phyloP scores from a whole-genome alignment of 1,140 invertebrate species.

The Drosophila ambigua region DNA sequence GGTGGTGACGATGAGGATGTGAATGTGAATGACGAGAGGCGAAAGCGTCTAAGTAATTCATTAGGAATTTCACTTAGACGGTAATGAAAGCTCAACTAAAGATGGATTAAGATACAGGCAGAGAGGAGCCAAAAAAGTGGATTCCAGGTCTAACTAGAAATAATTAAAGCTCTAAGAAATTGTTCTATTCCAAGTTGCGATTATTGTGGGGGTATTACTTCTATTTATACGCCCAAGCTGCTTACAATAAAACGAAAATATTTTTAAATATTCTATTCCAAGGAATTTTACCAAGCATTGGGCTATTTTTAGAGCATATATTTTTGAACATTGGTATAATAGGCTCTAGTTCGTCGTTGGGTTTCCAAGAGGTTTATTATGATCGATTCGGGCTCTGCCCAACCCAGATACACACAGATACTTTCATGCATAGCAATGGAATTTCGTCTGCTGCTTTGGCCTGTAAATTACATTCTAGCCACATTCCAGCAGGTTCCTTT shows the following conservation, averaged over 20 bases:
- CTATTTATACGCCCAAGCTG: too few relatives aligned
- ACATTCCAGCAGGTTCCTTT: background rate
- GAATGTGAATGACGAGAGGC: slow-evolving; percentile 1
- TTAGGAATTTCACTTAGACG: slow-evolving; percentile 48
- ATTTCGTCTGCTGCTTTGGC: slow-evolving; percentile 1
- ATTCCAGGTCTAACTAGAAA: slow-evolving; percentile 1
- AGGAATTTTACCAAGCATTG: too few relatives aligned
- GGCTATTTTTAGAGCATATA: too few relatives aligned
- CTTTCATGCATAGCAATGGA: slow-evolving; percentile 10
- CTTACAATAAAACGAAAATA: too few relatives aligned
- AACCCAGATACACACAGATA: background rate
- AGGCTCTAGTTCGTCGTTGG: too few relatives aligned
- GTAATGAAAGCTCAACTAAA: slow-evolving; percentile 32
- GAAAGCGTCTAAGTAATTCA: slow-evolving; percentile 34
- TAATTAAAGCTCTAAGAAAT: slow-evolving; percentile 27
- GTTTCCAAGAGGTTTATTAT: too few relatives aligned
- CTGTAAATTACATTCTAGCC: slow-evolving; percentile 19
- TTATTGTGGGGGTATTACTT: too few relatives aligned
- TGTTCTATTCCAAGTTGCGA: slow-evolving; percentile 9
- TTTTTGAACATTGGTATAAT: too few relatives aligned
- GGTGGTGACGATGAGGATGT: background rate
- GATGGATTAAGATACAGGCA: background rate
- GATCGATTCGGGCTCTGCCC: background rate
- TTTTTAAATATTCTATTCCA: too few relatives aligned
- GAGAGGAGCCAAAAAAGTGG: background rate